phyloP scores from a whole-genome alignment of 1,140 invertebrate genomes.

The Potamilus streckersoni region DNA sequence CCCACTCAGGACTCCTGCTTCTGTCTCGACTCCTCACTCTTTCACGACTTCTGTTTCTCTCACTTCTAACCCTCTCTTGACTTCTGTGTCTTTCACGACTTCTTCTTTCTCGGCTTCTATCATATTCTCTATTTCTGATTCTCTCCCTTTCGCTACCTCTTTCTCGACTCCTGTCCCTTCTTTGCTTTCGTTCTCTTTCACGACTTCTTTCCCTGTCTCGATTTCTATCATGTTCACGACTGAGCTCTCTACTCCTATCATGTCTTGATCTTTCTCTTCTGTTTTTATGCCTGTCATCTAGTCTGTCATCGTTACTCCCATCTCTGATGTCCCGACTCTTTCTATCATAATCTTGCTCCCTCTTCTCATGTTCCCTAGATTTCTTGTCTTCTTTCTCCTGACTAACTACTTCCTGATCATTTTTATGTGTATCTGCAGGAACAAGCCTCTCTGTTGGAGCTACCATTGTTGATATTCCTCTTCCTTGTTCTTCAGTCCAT shows the following conservation, averaged over 20 bases:
- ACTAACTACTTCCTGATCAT: constrained; percentile 25
- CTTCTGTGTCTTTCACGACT: constrained; percentile 9
- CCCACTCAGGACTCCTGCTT: constrained; percentile 30
- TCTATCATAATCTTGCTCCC: constrained; percentile 16
- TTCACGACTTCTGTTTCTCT: constrained; percentile 11
- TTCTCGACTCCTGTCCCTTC: constrained; percentile 26
- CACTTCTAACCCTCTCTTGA: constrained; percentile 16
- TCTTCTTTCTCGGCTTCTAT: constrained; percentile 17
- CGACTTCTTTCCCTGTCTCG: constrained; percentile 15
- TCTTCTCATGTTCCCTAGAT: constrained; percentile 12
- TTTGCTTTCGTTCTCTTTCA: constrained; percentile 20
- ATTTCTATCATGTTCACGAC: constrained; percentile 36
- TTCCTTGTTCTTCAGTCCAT: not conserved
- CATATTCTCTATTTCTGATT: constrained; percentile 13
- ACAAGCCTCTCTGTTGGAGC: constrained; percentile 1
- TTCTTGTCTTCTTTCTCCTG: not conserved
- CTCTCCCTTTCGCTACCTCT: constrained; percentile 12
- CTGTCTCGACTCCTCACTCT: constrained; percentile 31
- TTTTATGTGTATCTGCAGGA: constrained; percentile 18
- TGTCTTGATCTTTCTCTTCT: not conserved
- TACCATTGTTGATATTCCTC: constrained; percentile 1
- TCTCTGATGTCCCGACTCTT: constrained; percentile 14
- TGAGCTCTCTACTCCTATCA: constrained; percentile 22
- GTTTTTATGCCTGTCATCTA: constrained; percentile 7
- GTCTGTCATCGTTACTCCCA: constrained; percentile 19